Evolutionary conservation across 2,797 vertebrate genomes (phyloP).

Genomic region (Graptemys geographica): DNA sequence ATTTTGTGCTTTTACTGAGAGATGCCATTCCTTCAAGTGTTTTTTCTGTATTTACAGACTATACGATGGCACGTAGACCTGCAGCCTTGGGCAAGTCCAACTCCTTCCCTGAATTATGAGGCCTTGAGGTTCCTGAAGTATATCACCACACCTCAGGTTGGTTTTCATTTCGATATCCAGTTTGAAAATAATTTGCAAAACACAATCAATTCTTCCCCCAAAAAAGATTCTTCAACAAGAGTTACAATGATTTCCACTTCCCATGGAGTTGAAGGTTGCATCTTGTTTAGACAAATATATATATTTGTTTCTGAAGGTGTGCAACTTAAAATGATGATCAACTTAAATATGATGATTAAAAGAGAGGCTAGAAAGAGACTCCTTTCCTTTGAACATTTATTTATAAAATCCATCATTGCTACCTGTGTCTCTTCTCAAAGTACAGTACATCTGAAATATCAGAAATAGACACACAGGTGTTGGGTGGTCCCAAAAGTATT

Average conservation of each 20-base stretch:
- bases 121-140: conserved; percentile 91
- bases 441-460: not conserved
- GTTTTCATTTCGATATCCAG: conserved; percentile 29
- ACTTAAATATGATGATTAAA: not conserved
- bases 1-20: not conserved
- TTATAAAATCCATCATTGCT: not conserved
- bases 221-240: not conserved
- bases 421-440: not conserved
- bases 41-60: conserved; percentile 78
- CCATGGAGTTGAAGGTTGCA: not conserved
- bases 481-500: not conserved
- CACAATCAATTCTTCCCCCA: not conserved
- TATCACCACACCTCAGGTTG: conserved; percentile 92
- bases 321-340: not conserved
- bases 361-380: conserved; percentile 1
- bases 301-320: not conserved
- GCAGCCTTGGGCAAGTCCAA: conserved; percentile 90
- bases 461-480: not conserved
- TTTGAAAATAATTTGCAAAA: conserved; percentile 9
- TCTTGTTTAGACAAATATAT: not conserved
- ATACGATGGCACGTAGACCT: conserved; percentile 91
- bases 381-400: not conserved
- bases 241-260: not conserved
- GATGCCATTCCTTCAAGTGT: not conserved
- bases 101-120: conserved; percentile 88